phyloP scores from a whole-genome alignment of 2,113 vertebrate genomes.

The Mormyrus iriodes region DNA sequence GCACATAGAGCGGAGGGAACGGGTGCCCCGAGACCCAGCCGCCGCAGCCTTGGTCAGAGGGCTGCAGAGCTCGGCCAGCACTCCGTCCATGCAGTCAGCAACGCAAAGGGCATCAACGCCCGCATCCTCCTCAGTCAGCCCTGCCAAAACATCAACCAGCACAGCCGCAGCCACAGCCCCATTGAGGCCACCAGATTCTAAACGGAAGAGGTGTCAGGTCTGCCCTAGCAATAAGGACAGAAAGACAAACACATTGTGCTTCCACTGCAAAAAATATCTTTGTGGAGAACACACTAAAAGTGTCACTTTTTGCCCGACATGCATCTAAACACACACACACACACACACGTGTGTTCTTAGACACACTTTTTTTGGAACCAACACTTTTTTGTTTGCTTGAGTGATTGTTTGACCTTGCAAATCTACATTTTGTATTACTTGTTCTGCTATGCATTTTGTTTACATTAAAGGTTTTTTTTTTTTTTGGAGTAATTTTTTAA shows the following conservation, averaged over 20 bases:
- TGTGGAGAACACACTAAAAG: not conserved
- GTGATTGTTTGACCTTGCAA: not conserved
- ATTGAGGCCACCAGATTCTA: not conserved
- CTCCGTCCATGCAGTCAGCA: not conserved
- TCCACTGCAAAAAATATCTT: not conserved
- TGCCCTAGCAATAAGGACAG: slow-evolving; percentile 1
- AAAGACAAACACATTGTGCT: slow-evolving; percentile 1
- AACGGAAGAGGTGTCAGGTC: slow-evolving; percentile 2
- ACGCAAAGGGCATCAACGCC: not conserved
- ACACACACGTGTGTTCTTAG: not conserved
- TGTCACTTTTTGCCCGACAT: not conserved
- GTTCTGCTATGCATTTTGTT: no score
- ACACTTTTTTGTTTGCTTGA: not conserved
- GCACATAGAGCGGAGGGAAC: not conserved
- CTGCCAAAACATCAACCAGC: not conserved
- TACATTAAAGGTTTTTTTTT: no score
- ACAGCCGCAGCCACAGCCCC: not conserved
- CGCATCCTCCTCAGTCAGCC: not conserved
- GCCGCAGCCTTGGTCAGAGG: not conserved
- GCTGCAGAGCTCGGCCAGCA: not conserved
- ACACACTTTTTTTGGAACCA: not conserved
- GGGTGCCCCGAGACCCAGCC: not conserved
- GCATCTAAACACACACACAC: not conserved
- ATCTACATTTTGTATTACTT: slow-evolving; percentile 6
- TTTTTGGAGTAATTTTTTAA: no score